These are phyloP conservation scores for Capreolus pygargus DNA, from an alignment of 2,113 vertebrate genomes.

Conservation along the genomic window DNA sequence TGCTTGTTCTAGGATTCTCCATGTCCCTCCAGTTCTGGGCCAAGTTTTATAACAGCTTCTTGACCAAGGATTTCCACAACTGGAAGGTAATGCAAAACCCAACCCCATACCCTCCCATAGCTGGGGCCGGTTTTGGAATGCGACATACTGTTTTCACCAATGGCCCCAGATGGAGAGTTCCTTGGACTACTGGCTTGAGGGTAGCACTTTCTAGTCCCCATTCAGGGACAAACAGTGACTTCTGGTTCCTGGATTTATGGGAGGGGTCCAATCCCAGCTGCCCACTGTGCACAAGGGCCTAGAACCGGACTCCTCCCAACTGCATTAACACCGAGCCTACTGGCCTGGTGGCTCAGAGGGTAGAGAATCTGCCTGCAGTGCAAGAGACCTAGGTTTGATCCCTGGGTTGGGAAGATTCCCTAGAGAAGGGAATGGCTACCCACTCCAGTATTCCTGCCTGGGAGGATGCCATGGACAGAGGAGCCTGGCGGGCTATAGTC, in stretches of 20 bases:
- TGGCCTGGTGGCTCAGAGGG: not conserved
- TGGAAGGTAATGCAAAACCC: not conserved
- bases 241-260: not conserved
- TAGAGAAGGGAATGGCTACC: not conserved
- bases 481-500: not conserved
- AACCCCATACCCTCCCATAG: not conserved
- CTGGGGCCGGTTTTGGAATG: too few species aligned
- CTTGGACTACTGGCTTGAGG: not conserved
- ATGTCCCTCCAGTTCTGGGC: not conserved
- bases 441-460: not conserved
- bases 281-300: not conserved
- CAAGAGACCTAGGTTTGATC: not conserved
- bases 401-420: not conserved
- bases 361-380: not conserved
- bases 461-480: not conserved
- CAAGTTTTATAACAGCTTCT: not conserved
- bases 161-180: not conserved
- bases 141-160: not conserved
- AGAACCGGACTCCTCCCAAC: not conserved
- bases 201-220: not conserved
- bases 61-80: not conserved
- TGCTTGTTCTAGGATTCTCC: not conserved
- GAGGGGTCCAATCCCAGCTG: not conserved
- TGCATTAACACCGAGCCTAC: accelerated
- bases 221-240: not conserved